These are phyloP conservation scores for Poeciliopsis presidionis DNA, from an alignment of 2,797 vertebrate species.

Conservation along the genomic window DNA sequence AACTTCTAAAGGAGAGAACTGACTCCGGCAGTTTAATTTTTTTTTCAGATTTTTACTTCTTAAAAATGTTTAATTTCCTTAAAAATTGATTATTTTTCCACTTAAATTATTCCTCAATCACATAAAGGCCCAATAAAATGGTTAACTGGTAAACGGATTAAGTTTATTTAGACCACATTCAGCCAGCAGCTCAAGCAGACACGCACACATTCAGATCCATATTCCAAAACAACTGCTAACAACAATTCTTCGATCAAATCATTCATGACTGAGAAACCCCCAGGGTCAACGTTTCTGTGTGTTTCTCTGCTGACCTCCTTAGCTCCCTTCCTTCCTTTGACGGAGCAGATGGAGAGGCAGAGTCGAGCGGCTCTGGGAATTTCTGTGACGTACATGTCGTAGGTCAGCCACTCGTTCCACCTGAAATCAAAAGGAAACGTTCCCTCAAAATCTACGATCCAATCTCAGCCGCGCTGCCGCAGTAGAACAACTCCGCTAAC, in stretches of 20 bases:
- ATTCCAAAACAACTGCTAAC: not conserved
- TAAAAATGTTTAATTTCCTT: no score
- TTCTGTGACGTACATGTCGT: conserved; percentile 98
- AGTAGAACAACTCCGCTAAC: no score
- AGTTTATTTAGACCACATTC: not conserved
- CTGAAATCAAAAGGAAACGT: conserved; percentile 67
- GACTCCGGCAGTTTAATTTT: no score
- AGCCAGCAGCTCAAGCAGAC: not conserved
- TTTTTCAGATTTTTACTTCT: not conserved
- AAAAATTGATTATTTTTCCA: not conserved
- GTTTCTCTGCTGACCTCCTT: conserved; percentile 88
- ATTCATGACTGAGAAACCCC: not conserved
- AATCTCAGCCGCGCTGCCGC: no score
- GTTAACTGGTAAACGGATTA: not conserved
- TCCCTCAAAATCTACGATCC: conserved; percentile 5
- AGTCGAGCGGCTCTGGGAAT: conserved; percentile 95
- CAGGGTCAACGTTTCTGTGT: not conserved
- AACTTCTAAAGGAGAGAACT: not conserved
- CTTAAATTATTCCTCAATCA: not conserved
- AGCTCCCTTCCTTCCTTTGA: conserved; percentile 96
- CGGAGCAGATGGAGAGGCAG: conserved; percentile 98
- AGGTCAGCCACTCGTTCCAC: conserved; percentile 97
- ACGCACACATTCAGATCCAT: not conserved
- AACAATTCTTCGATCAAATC: not conserved
- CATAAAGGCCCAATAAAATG: not conserved